phyloP scores from a whole-genome alignment of 2,113 vertebrate genomes.

The Colius striatus region DNA sequence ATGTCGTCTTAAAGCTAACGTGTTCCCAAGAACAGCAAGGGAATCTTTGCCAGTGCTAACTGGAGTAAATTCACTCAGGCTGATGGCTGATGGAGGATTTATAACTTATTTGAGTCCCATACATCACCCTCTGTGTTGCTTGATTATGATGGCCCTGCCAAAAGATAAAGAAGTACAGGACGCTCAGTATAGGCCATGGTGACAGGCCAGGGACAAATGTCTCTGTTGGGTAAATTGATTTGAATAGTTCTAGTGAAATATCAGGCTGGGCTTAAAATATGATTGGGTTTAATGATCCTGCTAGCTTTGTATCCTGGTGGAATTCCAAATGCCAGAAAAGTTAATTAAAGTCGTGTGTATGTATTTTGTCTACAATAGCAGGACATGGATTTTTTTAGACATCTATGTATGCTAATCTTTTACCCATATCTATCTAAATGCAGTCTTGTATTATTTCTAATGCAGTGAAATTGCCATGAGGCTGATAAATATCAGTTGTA shows the following conservation, averaged over 20 bases:
- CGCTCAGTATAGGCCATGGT: constrained; percentile 74
- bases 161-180: constrained; percentile 85
- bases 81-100: constrained; percentile 78
- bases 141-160: constrained; percentile 85
- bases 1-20: constrained; percentile 70
- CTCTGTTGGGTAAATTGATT: constrained; percentile 84
- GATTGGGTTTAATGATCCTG: constrained; percentile 78
- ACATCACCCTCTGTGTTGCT: constrained; percentile 78
- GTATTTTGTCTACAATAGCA: constrained; percentile 27
- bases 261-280: constrained; percentile 75
- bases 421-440: constrained; percentile 62
- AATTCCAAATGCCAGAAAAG: constrained; percentile 68
- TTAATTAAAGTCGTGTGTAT: constrained; percentile 69
- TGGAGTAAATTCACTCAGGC: constrained; percentile 76
- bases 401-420: constrained; percentile 57
- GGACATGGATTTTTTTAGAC: background rate
- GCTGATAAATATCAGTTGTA: constrained; percentile 60
- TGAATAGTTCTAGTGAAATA: constrained; percentile 80
- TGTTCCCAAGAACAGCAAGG: constrained; percentile 47
- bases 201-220: constrained; percentile 83
- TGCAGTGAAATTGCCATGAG: constrained; percentile 42
- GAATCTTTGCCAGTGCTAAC: constrained; percentile 66
- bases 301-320: constrained; percentile 57
- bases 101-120: constrained; percentile 82
- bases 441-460: constrained; percentile 32